Conservation (phyloP, 64 coral and sea anemone species). For the Pachyseris speciosa region DNA sequence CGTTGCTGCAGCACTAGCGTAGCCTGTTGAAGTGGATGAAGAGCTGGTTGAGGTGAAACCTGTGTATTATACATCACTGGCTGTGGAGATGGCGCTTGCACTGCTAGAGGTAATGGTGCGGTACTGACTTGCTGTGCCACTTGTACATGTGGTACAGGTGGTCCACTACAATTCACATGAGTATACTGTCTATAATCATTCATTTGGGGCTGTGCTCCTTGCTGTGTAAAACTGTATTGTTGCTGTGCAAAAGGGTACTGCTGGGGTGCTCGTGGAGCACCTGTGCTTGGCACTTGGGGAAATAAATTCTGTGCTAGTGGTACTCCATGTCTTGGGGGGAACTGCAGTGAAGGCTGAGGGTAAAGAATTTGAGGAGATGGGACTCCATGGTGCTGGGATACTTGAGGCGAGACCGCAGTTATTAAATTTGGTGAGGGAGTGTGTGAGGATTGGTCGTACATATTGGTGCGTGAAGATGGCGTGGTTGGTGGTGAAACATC, state of each 20-base stretch:
- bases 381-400: slow-evolving; percentile 68
- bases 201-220: slow-evolving; percentile 19
- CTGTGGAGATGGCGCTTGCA: slow-evolving; percentile 12
- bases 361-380: slow-evolving; percentile 78
- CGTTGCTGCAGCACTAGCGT: slow-evolving; percentile 93
- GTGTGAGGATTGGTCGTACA: slow-evolving; percentile 69
- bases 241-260: slow-evolving; percentile 56
- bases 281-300: slow-evolving; percentile 45
- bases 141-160: slow-evolving; percentile 61
- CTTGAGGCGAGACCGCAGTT: slow-evolving; percentile 73
- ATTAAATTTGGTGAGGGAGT: slow-evolving; percentile 89
- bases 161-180: slow-evolving; percentile 44
- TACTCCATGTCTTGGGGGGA: slow-evolving; percentile 60
- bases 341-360: slow-evolving; percentile 11
- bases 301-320: slow-evolving; percentile 61
- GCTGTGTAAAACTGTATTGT: slow-evolving; percentile 59
- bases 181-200: slow-evolving; percentile 73
- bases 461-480: slow-evolving; percentile 81
- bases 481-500: slow-evolving; percentile 98
- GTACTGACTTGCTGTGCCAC: slow-evolving; percentile 34
- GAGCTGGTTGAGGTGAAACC: slow-evolving; percentile 61
- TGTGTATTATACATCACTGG: slow-evolving; percentile 22
- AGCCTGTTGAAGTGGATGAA: slow-evolving; percentile 98
- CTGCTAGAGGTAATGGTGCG: slow-evolving; percentile 25
- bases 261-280: slow-evolving; percentile 45